Evolutionary conservation across 2,888 invertebrate species (phyloP).

Genomic region (Helleia helle): DNA sequence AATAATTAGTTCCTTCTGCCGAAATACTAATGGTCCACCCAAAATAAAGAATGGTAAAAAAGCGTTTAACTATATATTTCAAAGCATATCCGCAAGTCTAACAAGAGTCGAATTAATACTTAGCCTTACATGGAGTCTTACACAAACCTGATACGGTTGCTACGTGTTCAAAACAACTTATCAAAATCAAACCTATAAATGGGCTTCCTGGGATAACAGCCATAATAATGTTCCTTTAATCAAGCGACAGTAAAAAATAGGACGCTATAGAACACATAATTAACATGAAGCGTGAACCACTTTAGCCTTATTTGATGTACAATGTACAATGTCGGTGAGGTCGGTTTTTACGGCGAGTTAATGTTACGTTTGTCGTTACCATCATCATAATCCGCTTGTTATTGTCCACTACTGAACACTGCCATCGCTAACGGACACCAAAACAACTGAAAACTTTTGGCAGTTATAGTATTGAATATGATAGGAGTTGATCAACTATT

Average conservation of each 20-base stretch:
- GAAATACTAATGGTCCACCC: too few species aligned
- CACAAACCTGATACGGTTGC: conserved; percentile 59
- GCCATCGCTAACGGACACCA: too few species aligned
- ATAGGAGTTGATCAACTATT: too few species aligned
- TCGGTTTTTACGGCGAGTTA: too few species aligned
- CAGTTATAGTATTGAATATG: too few species aligned
- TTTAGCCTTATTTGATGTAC: not conserved
- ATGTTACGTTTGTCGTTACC: too few species aligned
- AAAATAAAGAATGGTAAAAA: too few species aligned
- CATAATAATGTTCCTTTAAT: conserved; percentile 3
- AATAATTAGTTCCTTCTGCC: too few species aligned
- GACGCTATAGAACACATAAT: not conserved
- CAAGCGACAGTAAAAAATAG: conserved; percentile 1
- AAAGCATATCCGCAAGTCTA: conserved; percentile 30
- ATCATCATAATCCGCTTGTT: too few species aligned
- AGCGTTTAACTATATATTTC: conserved; percentile 22
- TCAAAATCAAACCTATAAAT: conserved; percentile 63
- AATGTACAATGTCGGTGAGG: too few species aligned
- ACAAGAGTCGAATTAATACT: conserved; percentile 56
- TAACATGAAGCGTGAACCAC: not conserved
- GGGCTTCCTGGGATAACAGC: conserved; percentile 50
- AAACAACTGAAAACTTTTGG: too few species aligned
- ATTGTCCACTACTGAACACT: too few species aligned
- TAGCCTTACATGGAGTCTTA: conserved; percentile 55
- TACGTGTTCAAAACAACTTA: conserved; percentile 58